Evolutionary conservation across 2,113 vertebrate genomes (phyloP), one percentile per base, ranked within the genome.

Genomic region (Paradoxurus hermaphroditus): DNA sequence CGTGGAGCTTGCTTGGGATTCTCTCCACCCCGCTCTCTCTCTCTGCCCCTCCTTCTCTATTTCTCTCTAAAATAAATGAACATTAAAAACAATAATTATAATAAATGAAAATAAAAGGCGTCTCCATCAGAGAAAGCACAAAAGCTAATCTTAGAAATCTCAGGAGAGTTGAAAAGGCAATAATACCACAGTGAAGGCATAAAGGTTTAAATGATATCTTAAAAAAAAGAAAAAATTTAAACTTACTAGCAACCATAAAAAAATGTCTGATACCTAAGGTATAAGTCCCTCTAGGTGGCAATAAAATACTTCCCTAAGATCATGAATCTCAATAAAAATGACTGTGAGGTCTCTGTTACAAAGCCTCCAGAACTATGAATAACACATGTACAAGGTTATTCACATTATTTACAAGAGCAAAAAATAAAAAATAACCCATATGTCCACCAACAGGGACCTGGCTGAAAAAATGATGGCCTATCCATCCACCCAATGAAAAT

Each of bases 271-370:
- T 53, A 39, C 4, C 53, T 63, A 13, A 92, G 5, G 59, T 16
- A 70, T 6, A 34, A 15, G 29, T 51, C 23, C 36, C 36, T 93
- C 51, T 51, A 36, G 6, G 19, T 63, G 36, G 15, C 68, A 84
- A 93, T 53, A 90, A 89, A 90, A 59, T 75, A 85, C 39, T 89
- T 94, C 82, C 84, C 85, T 62, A 94, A 85, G n/a, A 72, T 25
- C 27, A 63, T 59, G 46, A 90, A 73, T 53, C 11, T 78, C 75
- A 82, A 49, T 86, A 90, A 96, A 86, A 94, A 89, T 92, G 36
- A 85, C 27, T 89, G 34, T 63, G n/a, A 65, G 49, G 67, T 77
- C 65, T 68, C 73, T 62, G 44, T 86, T 65, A 91, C 72, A 29
- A 49, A 84, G 70, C 15, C 19, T 41, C 46, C 25, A 15, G 72